A percentile compares a stretch with the other conserved stretches of the same genome.
These are phyloP conservation scores for Nomada ruficornis DNA, from an alignment of 2,888 invertebrate genomes.

Conservation along the genomic window DNA sequence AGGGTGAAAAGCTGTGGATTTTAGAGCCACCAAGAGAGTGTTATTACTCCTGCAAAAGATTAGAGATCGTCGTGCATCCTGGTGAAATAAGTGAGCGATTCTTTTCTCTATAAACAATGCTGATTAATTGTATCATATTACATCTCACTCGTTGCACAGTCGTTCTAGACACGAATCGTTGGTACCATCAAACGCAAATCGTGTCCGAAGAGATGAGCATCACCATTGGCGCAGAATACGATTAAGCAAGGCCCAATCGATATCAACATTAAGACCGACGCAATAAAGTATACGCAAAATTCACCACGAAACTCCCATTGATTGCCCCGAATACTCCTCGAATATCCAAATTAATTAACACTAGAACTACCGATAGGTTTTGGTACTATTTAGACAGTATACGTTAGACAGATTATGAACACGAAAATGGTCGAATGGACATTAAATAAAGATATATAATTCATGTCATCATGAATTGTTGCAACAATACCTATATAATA, in stretches of 20 bases:
- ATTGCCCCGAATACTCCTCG: too few relatives aligned
- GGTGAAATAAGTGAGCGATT: conserved; percentile 94
- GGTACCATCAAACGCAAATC: conserved; percentile 97
- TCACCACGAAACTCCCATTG: too few relatives aligned
- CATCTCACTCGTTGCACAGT: conserved; percentile 86
- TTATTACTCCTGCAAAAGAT: conserved; percentile 89
- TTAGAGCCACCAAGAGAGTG: conserved; percentile 97
- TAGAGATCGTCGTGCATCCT: conserved; percentile 90
- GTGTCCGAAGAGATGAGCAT: conserved; percentile 96
- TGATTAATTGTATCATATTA: background rate
- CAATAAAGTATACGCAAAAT: too few relatives aligned
- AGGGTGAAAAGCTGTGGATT: conserved; percentile 94
- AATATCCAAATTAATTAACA: too few relatives aligned
- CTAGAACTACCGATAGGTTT: too few relatives aligned
- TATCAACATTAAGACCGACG: background rate
- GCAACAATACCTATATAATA: too few relatives aligned
- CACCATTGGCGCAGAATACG: conserved; percentile 98
- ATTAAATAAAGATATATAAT: too few relatives aligned
- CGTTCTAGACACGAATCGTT: conserved; percentile 96
- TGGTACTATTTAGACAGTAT: too few relatives aligned
- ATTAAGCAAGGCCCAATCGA: conserved; percentile 84
- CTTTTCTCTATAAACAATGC: too few relatives aligned
- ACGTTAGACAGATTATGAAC: too few relatives aligned
- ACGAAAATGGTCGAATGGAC: too few relatives aligned
- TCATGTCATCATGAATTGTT: too few relatives aligned